Conservation (phyloP, 2,888 invertebrate genomes). For the Ochropacha duplaris region DNA sequence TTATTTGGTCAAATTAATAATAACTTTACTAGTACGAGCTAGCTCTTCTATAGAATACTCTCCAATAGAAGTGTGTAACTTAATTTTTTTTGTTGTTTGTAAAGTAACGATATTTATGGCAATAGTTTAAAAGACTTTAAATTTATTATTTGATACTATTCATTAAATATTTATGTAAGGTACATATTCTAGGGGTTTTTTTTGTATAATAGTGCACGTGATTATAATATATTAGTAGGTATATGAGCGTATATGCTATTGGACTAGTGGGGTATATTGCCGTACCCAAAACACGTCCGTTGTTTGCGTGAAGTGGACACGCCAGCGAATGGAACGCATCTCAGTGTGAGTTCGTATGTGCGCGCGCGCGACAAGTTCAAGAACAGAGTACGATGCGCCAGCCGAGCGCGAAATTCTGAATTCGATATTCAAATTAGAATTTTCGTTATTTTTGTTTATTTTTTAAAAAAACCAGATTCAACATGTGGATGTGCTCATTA, state of each 20-base stretch:
- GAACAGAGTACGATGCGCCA: constrained; percentile 55
- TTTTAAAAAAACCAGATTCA: constrained; percentile 44
- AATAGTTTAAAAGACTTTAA: no score
- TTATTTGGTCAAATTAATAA: neutral
- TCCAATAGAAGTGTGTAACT: no score
- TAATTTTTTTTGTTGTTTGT: no score
- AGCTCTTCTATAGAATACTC: no score
- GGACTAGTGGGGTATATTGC: constrained; percentile 62
- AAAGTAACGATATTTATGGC: no score
- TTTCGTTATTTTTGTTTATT: constrained; percentile 37
- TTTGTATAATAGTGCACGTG: no score
- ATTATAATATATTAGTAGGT: neutral
- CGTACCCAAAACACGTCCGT: constrained; percentile 62
- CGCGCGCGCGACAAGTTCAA: constrained; percentile 64
- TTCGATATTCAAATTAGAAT: constrained; percentile 44
- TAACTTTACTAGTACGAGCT: neutral
- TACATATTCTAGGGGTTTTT: no score
- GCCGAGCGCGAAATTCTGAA: constrained; percentile 62
- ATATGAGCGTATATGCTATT: constrained; percentile 19
- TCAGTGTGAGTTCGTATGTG: constrained; percentile 66
- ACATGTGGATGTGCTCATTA: constrained; percentile 70
- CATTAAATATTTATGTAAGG: no score
- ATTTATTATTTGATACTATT: no score
- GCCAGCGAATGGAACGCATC: constrained; percentile 45
- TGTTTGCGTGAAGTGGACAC: constrained; percentile 37